phyloP scores from a whole-genome alignment of 2,797 vertebrate genomes.

The Tangara arthus region DNA sequence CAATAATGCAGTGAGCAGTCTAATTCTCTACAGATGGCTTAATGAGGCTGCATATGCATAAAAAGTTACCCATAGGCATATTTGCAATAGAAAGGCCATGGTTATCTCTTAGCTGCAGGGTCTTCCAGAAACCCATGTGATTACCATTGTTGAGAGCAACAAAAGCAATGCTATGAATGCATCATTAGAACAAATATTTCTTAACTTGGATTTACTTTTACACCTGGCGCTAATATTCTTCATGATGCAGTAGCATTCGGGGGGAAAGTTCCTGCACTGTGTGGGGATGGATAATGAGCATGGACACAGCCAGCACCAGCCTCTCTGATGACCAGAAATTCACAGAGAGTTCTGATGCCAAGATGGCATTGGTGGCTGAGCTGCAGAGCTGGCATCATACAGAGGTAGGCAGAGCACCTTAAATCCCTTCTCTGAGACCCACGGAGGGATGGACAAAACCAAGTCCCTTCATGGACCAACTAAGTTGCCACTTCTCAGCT shows the following conservation, averaged over 20 bases:
- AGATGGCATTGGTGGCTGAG: neutral
- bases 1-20: conserved; percentile 33
- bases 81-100: neutral
- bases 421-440: neutral
- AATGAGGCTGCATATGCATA: conserved; percentile 11
- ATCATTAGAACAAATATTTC: neutral
- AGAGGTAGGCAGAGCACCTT: neutral
- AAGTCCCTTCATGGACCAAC: neutral
- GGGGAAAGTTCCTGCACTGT: neutral
- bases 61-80: conserved; percentile 26
- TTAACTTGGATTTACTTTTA: neutral
- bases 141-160: neutral
- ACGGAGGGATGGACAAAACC: neutral
- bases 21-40: conserved; percentile 56
- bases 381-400: neutral
- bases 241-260: neutral
- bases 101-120: conserved; percentile 38
- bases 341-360: neutral
- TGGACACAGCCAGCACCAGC: neutral
- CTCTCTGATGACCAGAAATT: neutral
- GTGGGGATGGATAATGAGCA: neutral
- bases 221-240: neutral
- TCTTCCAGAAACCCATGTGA: neutral
- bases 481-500: neutral
- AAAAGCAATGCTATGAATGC: neutral